Evolutionary conservation across 2,888 invertebrate genomes (phyloP).

Genomic region (Hipparchia semele): DNA sequence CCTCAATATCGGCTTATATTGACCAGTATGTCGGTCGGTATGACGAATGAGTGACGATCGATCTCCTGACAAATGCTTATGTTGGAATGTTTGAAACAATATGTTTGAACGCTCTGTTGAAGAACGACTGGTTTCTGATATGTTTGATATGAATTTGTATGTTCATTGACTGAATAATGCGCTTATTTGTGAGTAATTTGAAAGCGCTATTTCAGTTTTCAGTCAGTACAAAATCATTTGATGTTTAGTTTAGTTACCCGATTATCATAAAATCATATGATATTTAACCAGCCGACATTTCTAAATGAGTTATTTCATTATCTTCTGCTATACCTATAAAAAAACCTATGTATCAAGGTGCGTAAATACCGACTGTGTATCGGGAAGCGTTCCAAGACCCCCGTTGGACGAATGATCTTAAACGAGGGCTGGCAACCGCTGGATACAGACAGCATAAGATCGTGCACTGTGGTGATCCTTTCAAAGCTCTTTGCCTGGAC

Average conservation of each 20-base stretch:
- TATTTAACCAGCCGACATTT: neutral
- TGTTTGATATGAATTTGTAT: neutral
- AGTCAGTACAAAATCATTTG: too few relatives aligned
- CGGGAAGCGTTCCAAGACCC: too few relatives aligned
- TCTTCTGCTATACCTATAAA: too few relatives aligned
- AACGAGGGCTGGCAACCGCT: too few relatives aligned
- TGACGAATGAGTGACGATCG: neutral
- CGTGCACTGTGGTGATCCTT: too few relatives aligned
- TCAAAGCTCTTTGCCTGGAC: too few relatives aligned
- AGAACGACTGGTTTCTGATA: neutral
- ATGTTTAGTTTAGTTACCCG: too few relatives aligned
- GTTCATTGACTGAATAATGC: neutral
- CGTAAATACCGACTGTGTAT: too few relatives aligned
- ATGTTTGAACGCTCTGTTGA: neutral
- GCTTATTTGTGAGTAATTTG: neutral
- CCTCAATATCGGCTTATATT: neutral
- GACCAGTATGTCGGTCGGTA: neutral
- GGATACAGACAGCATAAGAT: too few relatives aligned
- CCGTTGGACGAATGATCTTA: too few relatives aligned
- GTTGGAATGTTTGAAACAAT: constrained; percentile 3
- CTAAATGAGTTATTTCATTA: too few relatives aligned
- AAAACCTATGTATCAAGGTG: too few relatives aligned
- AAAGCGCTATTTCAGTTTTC: neutral
- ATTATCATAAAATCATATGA: neutral
- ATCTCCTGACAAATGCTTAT: constrained; percentile 5